Base-by-base conservation (phyloP, 2,113 vertebrate species). In the Chascanopsetta lugubris region DNA sequence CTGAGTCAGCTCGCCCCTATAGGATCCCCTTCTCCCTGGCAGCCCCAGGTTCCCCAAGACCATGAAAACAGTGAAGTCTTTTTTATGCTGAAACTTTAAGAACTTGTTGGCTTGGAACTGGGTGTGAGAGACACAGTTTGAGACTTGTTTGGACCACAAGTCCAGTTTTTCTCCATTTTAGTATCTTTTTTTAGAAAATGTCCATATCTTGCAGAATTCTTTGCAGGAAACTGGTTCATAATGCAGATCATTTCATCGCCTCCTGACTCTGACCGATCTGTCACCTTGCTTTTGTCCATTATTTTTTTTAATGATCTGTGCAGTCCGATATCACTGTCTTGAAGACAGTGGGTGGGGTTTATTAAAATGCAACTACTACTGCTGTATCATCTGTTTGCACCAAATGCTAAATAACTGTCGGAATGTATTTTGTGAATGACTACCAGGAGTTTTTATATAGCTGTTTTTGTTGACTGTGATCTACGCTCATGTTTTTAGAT, bases 51-150 rank as follows among this genome's bases (percentile, higher is more conserved):
- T 20, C 79, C 88, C 12, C 74, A 53, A 45, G 81, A 77, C 10
- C 34, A 81, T 0, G 88, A 90, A 73, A 84, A 84, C 59, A 81
- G 76, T 43, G 93, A 94, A 47, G 87, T 94, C 49, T 92, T 93
- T 88, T 95, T 94, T 58, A 92, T 88, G 91, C 90, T 95, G 54
- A 93, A 86, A 65, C 94, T 94, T 69, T 94, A 85, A 86, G 46
- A 70, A 77, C 24, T 62, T 61, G 57, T 40, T 57, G 58, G 63
- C 60, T 69, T 83, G 64, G 71, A 79, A 72, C 42, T 50, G 66
- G 80, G 69, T 3, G 24, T 57, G 66, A 75, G 72, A 77, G 32
- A 63, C 66, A 34, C 68, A 69, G 72, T 49, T 21, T 61, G 58
- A 67, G 42, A 42, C 61, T 61, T 15, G 17, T 65, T 49, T 62